Evolutionary conservation across 2,888 invertebrate genomes (phyloP), one percentile per base, ranked within the genome.

Genomic region (Zygogramma bicolorata): DNA sequence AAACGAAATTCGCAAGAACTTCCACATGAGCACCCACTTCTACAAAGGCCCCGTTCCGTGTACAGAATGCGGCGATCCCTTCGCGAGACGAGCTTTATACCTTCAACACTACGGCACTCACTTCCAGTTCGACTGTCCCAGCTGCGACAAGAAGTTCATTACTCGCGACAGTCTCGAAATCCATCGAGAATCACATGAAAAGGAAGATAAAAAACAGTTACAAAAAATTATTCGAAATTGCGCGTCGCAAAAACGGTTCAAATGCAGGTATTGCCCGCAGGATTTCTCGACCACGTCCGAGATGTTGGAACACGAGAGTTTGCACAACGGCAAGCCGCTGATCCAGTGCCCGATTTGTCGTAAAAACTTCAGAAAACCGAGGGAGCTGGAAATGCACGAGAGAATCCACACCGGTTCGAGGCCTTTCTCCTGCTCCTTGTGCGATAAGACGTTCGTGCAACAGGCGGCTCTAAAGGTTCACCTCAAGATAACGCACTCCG

Each of bases 301-400:
- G 1, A 6, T 42, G 18, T 6, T 42, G 2, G 42, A 18, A 0
- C 42, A 42, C 42, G 42, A 42, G 18, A 42, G 42, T n/a, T 1
- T 42, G 7, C 42, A 42, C 42, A 42, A n/a, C n/a, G 42, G 42
- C 3, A 42, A 42, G 42, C 2, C n/a, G 42, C 0, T 42, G 4
- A 7, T 4, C 1, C 65, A 58, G 3, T 68, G 68, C 42, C n/a
- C 53, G 10, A 31, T 68, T 3, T 68, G 68, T 31, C 27, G 25
- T 0, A 68, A 42, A 38, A 15, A 49, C n/a, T 68, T 68, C 25
- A 18, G 29, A 10, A 25, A 40, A 8, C 18, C 15, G 13, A 7
- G 25, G 5, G 61, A 62, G 20, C 40, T 68, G 13, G 29, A 63
- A 27, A 61, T 27, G 7, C 68, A 62, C 22, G 29, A 53, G 57